Conservation (phyloP, 2,797 vertebrate genomes). For the Oryzias dopingdopingensis region DNA sequence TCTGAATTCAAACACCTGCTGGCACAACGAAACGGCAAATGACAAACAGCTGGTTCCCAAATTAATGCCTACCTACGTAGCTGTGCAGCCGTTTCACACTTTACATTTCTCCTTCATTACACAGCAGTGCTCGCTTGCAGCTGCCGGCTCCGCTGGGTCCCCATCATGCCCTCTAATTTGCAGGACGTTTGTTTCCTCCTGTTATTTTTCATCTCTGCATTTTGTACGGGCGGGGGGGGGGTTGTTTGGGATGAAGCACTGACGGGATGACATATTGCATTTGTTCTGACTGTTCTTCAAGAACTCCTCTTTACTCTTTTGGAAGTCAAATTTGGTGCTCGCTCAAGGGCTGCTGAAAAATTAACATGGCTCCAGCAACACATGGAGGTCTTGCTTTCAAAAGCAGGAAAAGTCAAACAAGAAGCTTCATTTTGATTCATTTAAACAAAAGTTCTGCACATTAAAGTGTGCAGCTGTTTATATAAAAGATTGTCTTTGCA, state of each 20-base stretch:
- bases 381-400: constrained; percentile 1
- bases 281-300: constrained; percentile 21
- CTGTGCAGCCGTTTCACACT: constrained; percentile 17
- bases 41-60: constrained; percentile 49
- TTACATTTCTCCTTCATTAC: constrained; percentile 24
- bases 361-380: neutral
- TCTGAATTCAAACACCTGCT: constrained; percentile 45
- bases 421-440: neutral
- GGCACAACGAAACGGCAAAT: constrained; percentile 2
- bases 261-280: constrained; percentile 18
- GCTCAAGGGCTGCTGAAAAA: neutral
- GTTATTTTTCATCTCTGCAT: constrained; percentile 1
- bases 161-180: constrained; percentile 24
- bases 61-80: constrained; percentile 11
- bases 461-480: constrained; percentile 9
- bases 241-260: constrained; percentile 17
- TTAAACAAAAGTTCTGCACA: no score
- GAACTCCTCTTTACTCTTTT: constrained; percentile 12
- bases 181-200: constrained; percentile 6
- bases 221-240: neutral
- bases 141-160: constrained; percentile 8
- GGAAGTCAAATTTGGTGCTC: constrained; percentile 8
- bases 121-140: constrained; percentile 9
- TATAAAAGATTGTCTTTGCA: no score
- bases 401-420: constrained; percentile 5